Conservation (phyloP, 1,140 invertebrate genomes). For the Aphelinus atriplicis region DNA sequence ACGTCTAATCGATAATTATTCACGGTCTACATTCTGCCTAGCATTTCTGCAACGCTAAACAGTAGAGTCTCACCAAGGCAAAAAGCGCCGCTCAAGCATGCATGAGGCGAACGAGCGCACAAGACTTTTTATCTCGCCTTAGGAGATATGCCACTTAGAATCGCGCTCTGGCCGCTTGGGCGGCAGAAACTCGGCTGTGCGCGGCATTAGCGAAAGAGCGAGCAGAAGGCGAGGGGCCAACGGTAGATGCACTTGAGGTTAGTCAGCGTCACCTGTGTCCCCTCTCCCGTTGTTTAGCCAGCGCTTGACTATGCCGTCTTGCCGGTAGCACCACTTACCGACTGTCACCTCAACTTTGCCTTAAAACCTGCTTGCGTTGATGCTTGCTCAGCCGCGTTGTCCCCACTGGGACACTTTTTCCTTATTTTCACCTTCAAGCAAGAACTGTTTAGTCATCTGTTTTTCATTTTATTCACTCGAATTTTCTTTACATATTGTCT, state of each 20-base stretch:
- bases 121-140: constrained; percentile 37
- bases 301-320: constrained; percentile 49
- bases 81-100: neutral
- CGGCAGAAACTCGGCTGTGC: neutral
- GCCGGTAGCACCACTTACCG: constrained; percentile 46
- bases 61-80: no score
- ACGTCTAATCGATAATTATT: no score
- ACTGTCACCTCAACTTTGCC: constrained; percentile 43
- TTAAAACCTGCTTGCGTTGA: constrained; percentile 5
- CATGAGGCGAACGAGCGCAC: constrained; percentile 4
- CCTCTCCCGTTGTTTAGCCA: constrained; percentile 54
- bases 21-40: no score
- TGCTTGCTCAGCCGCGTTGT: neutral
- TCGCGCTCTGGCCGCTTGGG: neutral
- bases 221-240: neutral
- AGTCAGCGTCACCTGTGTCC: constrained; percentile 58
- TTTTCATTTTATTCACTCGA: no score
- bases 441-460: no score
- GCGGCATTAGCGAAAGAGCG: neutral
- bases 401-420: no score
- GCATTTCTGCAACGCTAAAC: no score
- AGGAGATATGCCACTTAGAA: constrained; percentile 31
- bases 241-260: constrained; percentile 51
- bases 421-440: no score
- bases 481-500: no score